Evolutionary conservation across 1,140 invertebrate genomes (phyloP), one percentile per base, ranked within the genome.

Genomic region (Ceratina calcarata): DNA sequence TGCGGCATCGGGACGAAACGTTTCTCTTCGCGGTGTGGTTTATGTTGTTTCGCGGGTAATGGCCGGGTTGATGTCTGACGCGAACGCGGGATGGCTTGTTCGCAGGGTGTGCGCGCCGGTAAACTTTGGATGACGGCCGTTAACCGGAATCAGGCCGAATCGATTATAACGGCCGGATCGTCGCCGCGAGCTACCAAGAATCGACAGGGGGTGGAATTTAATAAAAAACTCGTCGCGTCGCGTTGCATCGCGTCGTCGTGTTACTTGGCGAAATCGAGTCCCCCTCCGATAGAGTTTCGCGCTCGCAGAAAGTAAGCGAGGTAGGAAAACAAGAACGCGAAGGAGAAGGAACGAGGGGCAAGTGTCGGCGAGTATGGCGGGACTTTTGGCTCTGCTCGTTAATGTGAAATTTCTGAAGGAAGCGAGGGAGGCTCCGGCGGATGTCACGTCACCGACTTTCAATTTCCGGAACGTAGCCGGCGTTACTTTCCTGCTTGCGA

Each of bases 61-160:
- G 70, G 22, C 58, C 13, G 73, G 67, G 67, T 76, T 78, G 81
- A 82, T 80, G 64, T 55, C 78, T 85, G 87, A 86, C 82, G 66
- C 71, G 84, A 80, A 79, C 85, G 68, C 61, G 60, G 66, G 78
- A 58, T 64, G 83, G 70, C 69, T 83, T 80, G 74, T 71, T 82
- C 82, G 76, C 72, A 65, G 75, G 70, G 37, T 66, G 58, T 45
- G 81, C 70, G 80, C 87, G 76, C 64, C 65, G 82, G 74, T 83
- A 88, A 90, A 90, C 87, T 90, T 89, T 78, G 82, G 85, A 87
- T 86, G 88, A 89, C 88, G 86, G 84, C 85, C 89, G 88, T 89
- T 90, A 89, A 89, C 87, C 87, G 86, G 86, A 89, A 90, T 90
- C 88, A 88, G 85, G 88, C 82, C 76, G 83, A 90, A 90, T 90